Evolutionary conservation across 2,113 vertebrate species (phyloP), one percentile per base, ranked within the genome.

Genomic region (Crotalus horridus): DNA sequence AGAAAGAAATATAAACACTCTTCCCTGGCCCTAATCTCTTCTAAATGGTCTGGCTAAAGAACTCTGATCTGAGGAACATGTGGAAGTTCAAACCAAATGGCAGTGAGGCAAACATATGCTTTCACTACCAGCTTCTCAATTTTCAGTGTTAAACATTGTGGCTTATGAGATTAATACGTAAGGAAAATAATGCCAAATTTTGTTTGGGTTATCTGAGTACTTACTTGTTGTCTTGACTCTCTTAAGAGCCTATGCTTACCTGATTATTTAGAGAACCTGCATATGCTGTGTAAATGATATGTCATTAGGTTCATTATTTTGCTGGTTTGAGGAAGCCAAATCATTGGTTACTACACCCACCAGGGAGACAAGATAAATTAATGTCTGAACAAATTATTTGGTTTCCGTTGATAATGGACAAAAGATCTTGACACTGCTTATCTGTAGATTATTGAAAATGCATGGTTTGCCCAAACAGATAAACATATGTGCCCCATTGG

Each of bases 361-460:
- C 5, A 94, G 64, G 87, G n/a, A 94, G 81, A 7, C 53, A 51
- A 64, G 85, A 87, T 20, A 94, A 89, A 89, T 88, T 21, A 1
- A 64, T 64, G 0, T 59, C 29, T 90, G 10, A 26, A 15, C 33
- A 93, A 13, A 46, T 94, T 48, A 95, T 89, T 6, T 17, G 88
- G 43, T 90, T 91, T 33, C 23, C 33, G 0, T 88, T 92, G 87
- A 48, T 29, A 46, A 55, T 93, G 91, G 0, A 6, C 69, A 9
- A 85, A 95, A 93, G 74, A 85, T 9, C 8, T 85, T 85, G 10
- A 51, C 39, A 87, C n/a, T 20, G 94, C 6, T 87, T 86, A 33
- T 20, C 17, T 91, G 7, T n/a, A 51, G n/a, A 74, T 85, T 88
- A 46, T 33, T 1, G 55, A 51, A 90, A 56, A 58, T 33, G 29